Evolutionary conservation across 2,797 vertebrate genomes (phyloP).

Genomic region (Phataginus tricuspis): DNA sequence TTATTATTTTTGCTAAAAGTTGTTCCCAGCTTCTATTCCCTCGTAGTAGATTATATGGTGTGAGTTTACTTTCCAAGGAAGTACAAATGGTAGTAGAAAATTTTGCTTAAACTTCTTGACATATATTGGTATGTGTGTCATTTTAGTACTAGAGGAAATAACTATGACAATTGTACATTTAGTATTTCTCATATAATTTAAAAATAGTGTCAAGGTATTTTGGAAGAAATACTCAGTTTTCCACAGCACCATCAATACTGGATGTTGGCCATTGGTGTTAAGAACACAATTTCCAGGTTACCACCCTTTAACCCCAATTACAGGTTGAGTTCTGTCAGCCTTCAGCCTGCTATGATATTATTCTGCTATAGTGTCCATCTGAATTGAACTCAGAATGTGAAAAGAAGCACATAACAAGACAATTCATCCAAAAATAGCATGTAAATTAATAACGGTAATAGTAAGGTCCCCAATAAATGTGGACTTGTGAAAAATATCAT

Average conservation of each 20-base stretch:
- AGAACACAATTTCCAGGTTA: not conserved
- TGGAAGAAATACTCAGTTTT: not conserved
- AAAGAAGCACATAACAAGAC: not conserved
- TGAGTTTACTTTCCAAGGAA: constrained; percentile 44
- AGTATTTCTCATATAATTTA: not conserved
- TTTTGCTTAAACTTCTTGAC: constrained; percentile 33
- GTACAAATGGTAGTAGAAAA: constrained; percentile 40
- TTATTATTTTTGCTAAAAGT: constrained; percentile 6
- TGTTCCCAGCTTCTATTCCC: not conserved
- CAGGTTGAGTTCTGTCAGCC: not conserved
- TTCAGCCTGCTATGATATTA: not conserved
- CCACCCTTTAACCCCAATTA: not conserved
- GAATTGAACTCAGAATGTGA: not conserved
- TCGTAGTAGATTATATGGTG: not conserved
- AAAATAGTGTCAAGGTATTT: constrained; percentile 38
- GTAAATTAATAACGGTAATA: not conserved
- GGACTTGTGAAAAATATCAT: not conserved
- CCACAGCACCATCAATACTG: not conserved
- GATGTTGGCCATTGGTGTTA: not conserved
- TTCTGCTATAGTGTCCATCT: not conserved
- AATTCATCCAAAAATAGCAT: not conserved
- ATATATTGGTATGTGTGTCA: not conserved
- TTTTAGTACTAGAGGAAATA: not conserved
- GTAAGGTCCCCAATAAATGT: not conserved
- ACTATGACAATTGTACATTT: not conserved